Evolutionary conservation across 2,113 vertebrate species (phyloP).

Genomic region (Chascanopsetta lugubris): DNA sequence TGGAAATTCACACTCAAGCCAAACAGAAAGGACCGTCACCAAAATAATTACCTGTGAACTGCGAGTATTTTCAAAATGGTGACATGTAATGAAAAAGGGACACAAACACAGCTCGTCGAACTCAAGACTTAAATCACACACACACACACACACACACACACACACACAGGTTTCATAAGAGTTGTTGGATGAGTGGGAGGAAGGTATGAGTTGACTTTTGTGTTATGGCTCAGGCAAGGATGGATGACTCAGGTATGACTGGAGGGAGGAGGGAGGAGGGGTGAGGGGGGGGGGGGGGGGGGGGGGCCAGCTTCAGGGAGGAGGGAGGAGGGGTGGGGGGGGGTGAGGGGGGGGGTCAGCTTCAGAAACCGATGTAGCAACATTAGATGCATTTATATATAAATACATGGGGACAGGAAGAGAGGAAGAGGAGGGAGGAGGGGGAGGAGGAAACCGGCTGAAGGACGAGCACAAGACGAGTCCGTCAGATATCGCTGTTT

Average conservation of each 20-base stretch:
- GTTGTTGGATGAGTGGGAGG: constrained; percentile 45
- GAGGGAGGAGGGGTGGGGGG: constrained; percentile 3
- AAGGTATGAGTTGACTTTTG: constrained; percentile 19
- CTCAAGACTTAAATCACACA: constrained; percentile 4
- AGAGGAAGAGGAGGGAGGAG: constrained; percentile 7
- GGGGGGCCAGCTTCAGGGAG: constrained; percentile 20
- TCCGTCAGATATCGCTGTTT: constrained; percentile 36
- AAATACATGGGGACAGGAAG: constrained; percentile 53
- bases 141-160: constrained; percentile 4
- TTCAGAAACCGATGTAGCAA: too few relatives aligned
- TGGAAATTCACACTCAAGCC: too few relatives aligned
- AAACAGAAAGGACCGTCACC: too few relatives aligned
- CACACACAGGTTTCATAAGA: constrained; percentile 3
- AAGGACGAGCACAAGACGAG: constrained; percentile 53
- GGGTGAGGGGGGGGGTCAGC: constrained; percentile 5
- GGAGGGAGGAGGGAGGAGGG: constrained; percentile 28
- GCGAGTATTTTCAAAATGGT: too few relatives aligned
- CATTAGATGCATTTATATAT: too few relatives aligned
- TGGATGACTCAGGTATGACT: constrained; percentile 55
- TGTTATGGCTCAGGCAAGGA: constrained; percentile 36
- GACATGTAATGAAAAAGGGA: too few relatives aligned
- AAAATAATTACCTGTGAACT: too few relatives aligned
- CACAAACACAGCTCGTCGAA: background rate
- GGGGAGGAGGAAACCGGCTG: constrained; percentile 41
- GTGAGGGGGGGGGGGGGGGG: background rate